Percentiles rank a stretch among this genome's conserved stretches.
These are phyloP conservation scores for Toxostoma redivivum DNA, from an alignment of 2,113 vertebrate species.

Conservation along the genomic window DNA sequence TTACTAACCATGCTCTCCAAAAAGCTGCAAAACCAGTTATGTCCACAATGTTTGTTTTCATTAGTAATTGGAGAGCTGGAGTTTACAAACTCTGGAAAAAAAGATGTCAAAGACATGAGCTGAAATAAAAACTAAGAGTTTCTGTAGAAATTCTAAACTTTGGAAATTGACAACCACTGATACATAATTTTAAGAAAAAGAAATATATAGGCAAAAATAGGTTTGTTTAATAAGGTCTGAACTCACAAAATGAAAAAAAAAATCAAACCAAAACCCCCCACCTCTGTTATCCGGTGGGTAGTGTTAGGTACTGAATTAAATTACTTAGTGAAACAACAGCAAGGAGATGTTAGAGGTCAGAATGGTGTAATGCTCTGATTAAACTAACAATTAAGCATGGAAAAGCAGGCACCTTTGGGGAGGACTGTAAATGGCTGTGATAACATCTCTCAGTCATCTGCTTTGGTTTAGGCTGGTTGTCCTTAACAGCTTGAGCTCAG, in stretches of 20 bases:
- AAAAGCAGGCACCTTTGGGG: neutral
- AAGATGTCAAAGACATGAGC: neutral
- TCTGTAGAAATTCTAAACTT: neutral
- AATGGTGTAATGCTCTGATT: neutral
- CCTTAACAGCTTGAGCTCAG: neutral
- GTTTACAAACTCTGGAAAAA: neutral
- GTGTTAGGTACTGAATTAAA: neutral
- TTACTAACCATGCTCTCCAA: neutral
- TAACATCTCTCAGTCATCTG: neutral
- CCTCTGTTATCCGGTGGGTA: neutral
- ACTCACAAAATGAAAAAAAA: neutral
- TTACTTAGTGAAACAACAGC: neutral
- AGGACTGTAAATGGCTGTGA: neutral
- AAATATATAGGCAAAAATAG: neutral
- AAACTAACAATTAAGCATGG: neutral
- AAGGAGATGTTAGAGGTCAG: neutral
- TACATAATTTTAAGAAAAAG: neutral
- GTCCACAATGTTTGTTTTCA: neutral
- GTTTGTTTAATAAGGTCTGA: neutral
- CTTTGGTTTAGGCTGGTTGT: neutral
- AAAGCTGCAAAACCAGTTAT: neutral
- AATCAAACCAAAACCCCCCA: fast-evolving
- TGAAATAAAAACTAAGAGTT: neutral
- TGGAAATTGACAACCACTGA: neutral
- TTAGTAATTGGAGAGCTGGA: neutral